Base-by-base conservation (phyloP, 2,797 vertebrate species). In the Acanthurus tractus region DNA sequence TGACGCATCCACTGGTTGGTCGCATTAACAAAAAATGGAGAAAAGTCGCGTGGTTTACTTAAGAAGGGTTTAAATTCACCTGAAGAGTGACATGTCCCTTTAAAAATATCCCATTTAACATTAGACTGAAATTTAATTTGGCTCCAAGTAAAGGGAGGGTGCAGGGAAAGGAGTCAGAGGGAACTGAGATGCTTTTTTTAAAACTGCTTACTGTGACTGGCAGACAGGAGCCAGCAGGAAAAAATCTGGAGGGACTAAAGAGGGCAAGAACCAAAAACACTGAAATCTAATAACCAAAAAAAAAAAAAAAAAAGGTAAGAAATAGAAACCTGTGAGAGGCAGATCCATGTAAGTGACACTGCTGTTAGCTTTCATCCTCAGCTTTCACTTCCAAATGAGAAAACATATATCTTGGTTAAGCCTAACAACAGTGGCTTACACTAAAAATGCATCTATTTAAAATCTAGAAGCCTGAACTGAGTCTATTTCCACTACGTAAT, bases 391-490 rank as follows among this genome's bases (percentile, higher is more conserved):
- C 70, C 79, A 76, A 76, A 87, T 53, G 71, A 69, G 75, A 78
- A 81, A 83, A 85, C 66, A 77, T 74, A 78, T 76, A 74, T 81
- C 79, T 78, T 55, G 45, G 65, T 82, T 77, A 86, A 90, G 83
- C 79, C 86, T 65, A 63, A 80, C 70, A 76, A 84, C 65, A 55
- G 74, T 34, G 86, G 86, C 85, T 88, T 79, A 84, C 74, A 65
- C 81, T 71, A 72, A 85, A 78, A 76, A 85, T 79, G 64, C 76
- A 76, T 87, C 85, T 87, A 89, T 79, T 88, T 81, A 78, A 91
- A 87, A 74, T 86, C 87, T 91, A 92, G 82, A 90, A 88, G 90
- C 86, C 82, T 86, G 85, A 92, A 88, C 79, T 71, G 86, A 87
- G 78, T 80, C 88, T 86, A 88, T 86, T 57, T 85, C 73, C 78